A percentile compares a stretch with the other conserved stretches of the same genome.
Conservation (phyloP, 2,113 vertebrate species). For the Mesembrinibis cayennensis region DNA sequence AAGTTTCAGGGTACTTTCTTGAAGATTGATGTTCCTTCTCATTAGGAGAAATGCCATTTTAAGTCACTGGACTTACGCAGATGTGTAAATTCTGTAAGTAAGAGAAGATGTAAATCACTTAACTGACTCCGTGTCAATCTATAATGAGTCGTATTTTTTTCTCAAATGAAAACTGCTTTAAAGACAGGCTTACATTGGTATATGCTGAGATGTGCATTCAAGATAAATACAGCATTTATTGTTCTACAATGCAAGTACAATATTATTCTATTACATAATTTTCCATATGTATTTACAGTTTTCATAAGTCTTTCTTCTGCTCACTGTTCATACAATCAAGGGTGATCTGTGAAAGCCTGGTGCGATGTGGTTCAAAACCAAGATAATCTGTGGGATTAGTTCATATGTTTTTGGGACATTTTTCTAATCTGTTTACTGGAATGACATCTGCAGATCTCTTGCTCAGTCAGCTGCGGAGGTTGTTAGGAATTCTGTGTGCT, state of each 20-base stretch:
- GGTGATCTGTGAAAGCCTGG: background rate
- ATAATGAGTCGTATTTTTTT: background rate
- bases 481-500: background rate
- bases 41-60: background rate
- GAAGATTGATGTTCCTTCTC: background rate
- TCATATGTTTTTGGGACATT: background rate
- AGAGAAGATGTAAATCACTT: background rate
- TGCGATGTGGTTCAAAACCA: background rate
- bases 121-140: background rate
- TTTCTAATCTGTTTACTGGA: background rate
- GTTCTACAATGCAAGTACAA: background rate
- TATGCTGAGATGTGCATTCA: background rate
- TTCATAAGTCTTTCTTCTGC: background rate
- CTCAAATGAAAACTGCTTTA: background rate
- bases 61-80: background rate
- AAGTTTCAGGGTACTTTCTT: background rate
- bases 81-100: background rate
- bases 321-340: background rate
- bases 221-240: background rate
- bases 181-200: background rate
- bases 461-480: background rate
- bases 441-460: background rate
- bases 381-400: background rate
- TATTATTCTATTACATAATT: background rate
- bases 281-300: background rate